Evolutionary conservation across 1,140 invertebrate genomes (phyloP).

Genomic region (Mactra quadrangularis): DNA sequence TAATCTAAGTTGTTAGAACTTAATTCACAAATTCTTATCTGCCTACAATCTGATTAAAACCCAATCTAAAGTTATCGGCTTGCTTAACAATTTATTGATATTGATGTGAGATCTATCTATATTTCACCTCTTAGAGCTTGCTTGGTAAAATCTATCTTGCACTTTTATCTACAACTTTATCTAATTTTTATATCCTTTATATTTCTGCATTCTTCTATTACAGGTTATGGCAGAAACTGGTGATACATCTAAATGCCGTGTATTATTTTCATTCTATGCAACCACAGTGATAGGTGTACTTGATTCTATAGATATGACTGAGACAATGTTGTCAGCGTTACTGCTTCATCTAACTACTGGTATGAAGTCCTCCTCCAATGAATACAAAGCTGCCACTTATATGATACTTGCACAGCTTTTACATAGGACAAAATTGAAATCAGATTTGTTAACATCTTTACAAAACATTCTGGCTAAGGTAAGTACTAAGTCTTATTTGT

Average conservation of each 20-base stretch:
- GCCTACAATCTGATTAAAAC: too few relatives aligned
- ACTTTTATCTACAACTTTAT: too few relatives aligned
- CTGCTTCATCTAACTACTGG: constrained; percentile 89
- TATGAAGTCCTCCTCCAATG: constrained; percentile 87
- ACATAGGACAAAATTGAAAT: constrained; percentile 87
- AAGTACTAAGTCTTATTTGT: too few relatives aligned
- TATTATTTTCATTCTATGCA: constrained; percentile 91
- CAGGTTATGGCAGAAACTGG: constrained; percentile 55
- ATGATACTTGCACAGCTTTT: constrained; percentile 89
- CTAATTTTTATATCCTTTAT: not conserved
- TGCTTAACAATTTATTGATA: too few relatives aligned
- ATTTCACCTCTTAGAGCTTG: not conserved
- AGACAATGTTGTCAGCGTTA: constrained; percentile 89
- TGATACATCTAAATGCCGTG: constrained; percentile 84
- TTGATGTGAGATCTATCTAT: not conserved
- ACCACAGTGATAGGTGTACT: constrained; percentile 89
- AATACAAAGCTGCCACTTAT: constrained; percentile 90
- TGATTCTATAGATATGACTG: constrained; percentile 86
- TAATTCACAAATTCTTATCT: too few relatives aligned
- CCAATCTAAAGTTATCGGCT: too few relatives aligned
- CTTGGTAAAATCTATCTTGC: too few relatives aligned
- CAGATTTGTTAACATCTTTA: constrained; percentile 86
- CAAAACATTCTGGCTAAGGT: constrained; percentile 83
- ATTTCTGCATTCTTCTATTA: not conserved
- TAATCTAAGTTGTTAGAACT: too few relatives aligned